phyloP scores from a whole-genome alignment of 2,797 vertebrate genomes.

The Spheniscus humboldti region DNA sequence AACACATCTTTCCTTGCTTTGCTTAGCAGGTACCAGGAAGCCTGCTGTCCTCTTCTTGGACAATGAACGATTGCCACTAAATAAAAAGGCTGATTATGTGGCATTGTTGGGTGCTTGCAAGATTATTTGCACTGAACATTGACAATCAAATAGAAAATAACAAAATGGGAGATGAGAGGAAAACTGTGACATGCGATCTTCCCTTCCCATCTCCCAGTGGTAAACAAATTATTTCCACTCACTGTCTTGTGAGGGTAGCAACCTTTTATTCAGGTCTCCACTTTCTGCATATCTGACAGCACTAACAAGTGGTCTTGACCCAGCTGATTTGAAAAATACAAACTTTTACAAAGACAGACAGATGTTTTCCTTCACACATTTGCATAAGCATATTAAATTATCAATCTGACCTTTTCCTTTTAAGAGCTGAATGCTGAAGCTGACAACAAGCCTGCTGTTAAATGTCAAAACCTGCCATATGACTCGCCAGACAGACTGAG shows the following conservation, averaged over 20 bases:
- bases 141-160: neutral
- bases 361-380: neutral
- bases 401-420: neutral
- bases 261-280: neutral
- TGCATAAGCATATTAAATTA: neutral
- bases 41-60: neutral
- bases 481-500: neutral
- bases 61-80: neutral
- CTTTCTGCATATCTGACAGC: neutral
- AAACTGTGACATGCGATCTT: neutral
- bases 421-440: neutral
- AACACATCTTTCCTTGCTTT: neutral
- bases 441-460: conserved; percentile 6
- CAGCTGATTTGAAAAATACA: neutral
- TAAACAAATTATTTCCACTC: neutral
- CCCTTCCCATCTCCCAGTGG: neutral
- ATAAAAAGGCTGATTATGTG: neutral
- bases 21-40: neutral
- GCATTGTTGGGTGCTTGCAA: neutral
- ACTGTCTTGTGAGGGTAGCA: neutral
- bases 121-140: neutral
- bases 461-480: conserved; percentile 33
- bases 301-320: neutral
- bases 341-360: neutral
- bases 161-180: neutral